Evolutionary conservation across 2,888 invertebrate species (phyloP), one percentile per base, ranked within the genome.

Genomic region (Azorinus chamasolen): DNA sequence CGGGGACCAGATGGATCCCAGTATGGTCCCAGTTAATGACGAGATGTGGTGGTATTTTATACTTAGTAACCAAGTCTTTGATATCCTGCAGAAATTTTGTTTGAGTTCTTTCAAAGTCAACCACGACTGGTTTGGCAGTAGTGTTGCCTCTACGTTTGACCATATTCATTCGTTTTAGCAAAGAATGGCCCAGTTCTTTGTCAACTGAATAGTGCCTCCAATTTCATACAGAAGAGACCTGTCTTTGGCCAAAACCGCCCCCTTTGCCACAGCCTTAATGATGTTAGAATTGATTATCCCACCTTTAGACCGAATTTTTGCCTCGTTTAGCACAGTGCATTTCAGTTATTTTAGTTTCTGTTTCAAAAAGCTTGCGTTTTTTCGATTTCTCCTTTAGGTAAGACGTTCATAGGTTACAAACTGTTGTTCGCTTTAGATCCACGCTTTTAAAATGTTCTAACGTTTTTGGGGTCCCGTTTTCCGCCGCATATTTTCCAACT

Each of bases 121-220:
- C 39, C n/a, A 16, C 37, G 22, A 48, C 58, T 1, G 24, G n/a
- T 39, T 66, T 66, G 18, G 22, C 16, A 24, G 32, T 32, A 6
- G 39, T 57, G 18, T 48, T 58, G 3, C 70, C 69, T 48, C 59
- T 51, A 24, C 55, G 48, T 59, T 75, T 75, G 14, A 70, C 59
- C n/a, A 61, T 37, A 25, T 66, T 62, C 70, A 76, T 70, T 3
- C 76, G n/a, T 2, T 25, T 25, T 48, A 76, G 12, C 20, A 76
- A 5, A 2, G 76, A 76, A 20, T 61, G 25, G 69, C 70, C 70
- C 70, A 64, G 18, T n/a, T 41, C 57, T 70, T 55, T 32, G 50
- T 37, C 6, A 66, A 5, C 12, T 59, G 6, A 48, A 65, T 53
- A 1, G 53, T 22, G 3, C 65, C 59, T 18, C 65, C 51, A 22